Percentiles rank a stretch among this genome's conserved stretches.
Conservation (phyloP, 2,113 vertebrate genomes). For the Poeciliopsis occidentalis region DNA sequence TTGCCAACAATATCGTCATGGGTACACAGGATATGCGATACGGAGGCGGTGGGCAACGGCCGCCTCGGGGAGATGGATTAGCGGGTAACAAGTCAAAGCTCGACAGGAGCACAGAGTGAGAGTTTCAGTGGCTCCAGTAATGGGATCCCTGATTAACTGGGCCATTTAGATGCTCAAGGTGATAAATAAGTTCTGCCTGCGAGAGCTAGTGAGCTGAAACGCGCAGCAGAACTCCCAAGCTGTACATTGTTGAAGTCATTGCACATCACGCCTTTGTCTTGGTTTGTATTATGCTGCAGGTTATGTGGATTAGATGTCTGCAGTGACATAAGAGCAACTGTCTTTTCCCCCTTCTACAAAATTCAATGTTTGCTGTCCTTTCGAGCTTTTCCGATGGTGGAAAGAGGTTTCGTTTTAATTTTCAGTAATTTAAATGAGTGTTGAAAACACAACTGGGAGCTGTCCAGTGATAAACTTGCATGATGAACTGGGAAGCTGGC, state of each 20-base stretch:
- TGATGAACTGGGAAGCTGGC: too few relatives aligned
- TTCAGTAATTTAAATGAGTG: too few relatives aligned
- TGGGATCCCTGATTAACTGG: constrained; percentile 61
- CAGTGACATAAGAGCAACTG: background rate
- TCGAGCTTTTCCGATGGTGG: background rate
- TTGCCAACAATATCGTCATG: constrained; percentile 29
- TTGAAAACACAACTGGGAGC: too few relatives aligned
- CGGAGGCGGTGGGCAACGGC: constrained; percentile 4
- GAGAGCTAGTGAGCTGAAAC: constrained; percentile 17
- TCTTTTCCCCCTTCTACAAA: background rate
- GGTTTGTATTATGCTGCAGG: background rate
- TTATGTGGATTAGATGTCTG: constrained; percentile 5
- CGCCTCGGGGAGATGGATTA: constrained; percentile 46
- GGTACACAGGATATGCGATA: constrained; percentile 49
- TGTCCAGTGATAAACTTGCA: too few relatives aligned
- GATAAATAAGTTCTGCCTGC: constrained; percentile 47
- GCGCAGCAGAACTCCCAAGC: constrained; percentile 3
- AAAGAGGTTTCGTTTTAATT: too few relatives aligned
- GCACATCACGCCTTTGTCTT: background rate
- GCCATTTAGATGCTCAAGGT: constrained; percentile 58
- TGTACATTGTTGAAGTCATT: background rate
- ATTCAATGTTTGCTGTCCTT: background rate
- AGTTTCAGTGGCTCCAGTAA: constrained; percentile 55
- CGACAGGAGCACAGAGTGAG: constrained; percentile 52
- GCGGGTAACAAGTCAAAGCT: constrained; percentile 57